Percentiles rank a stretch among this genome's conserved stretches.
Evolutionary conservation across 2,113 vertebrate species (phyloP).

Genomic region (Lophura nycthemera): DNA sequence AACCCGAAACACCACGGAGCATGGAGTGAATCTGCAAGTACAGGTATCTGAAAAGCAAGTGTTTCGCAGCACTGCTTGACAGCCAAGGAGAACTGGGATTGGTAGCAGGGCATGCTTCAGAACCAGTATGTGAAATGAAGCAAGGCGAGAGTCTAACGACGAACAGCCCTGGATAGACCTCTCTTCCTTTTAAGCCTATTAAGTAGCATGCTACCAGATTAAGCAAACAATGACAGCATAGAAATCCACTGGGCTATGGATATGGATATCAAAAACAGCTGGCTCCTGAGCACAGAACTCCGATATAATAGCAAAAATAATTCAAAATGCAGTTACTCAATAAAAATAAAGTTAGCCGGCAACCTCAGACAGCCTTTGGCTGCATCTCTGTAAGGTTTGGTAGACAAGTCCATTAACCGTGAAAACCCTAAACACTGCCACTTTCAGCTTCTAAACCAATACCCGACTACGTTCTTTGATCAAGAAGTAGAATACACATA

Average conservation of each 20-base stretch:
- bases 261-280: conserved; percentile 77
- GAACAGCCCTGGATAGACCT: conserved; percentile 65
- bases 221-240: conserved; percentile 72
- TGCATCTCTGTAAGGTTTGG: conserved; percentile 71
- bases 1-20: conserved; percentile 54
- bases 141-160: conserved; percentile 61
- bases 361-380: conserved; percentile 80
- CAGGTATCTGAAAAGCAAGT: conserved; percentile 36
- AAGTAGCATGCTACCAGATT: conserved; percentile 73
- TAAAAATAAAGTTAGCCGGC: conserved; percentile 81
- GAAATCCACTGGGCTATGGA: conserved; percentile 76
- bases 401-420: conserved; percentile 84
- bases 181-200: conserved; percentile 66
- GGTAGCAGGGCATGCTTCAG: conserved; percentile 60
- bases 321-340: conserved; percentile 78
- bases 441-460: conserved; percentile 92
- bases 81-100: conserved; percentile 41
- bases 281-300: conserved; percentile 79
- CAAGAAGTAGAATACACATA: conserved; percentile 93
- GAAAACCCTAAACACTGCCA: conserved; percentile 82
- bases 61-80: conserved; percentile 39
- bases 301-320: conserved; percentile 75
- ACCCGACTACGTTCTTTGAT: conserved; percentile 89
- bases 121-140: conserved; percentile 49
- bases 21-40: conserved; percentile 2